Conservation (phyloP, 2,113 vertebrate genomes). For the Datnioides undecimradiatus region DNA sequence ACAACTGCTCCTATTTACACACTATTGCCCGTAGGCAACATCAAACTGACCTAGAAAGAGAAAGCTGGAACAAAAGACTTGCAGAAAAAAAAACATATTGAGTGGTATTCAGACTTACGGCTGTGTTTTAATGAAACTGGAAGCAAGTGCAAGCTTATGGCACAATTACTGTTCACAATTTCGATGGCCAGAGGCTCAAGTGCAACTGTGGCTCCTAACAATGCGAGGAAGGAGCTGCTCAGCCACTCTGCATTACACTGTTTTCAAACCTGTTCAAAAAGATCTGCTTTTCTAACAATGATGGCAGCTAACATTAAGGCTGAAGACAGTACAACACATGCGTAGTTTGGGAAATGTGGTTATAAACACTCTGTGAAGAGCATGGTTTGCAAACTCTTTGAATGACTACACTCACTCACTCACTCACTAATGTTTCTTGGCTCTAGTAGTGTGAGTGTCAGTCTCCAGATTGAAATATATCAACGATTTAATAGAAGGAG, state of each 20-base stretch:
- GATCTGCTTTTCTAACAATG: neutral
- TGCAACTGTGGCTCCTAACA: neutral
- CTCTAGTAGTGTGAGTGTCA: too few relatives aligned
- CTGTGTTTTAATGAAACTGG: constrained; percentile 58
- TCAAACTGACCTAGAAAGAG: constrained; percentile 58
- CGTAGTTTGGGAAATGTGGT: neutral
- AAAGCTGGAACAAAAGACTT: constrained; percentile 48
- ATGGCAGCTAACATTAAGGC: neutral
- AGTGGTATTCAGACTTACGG: constrained; percentile 37
- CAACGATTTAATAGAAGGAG: neutral
- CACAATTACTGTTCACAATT: constrained; percentile 3
- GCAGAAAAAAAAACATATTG: constrained; percentile 5
- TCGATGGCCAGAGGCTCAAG: neutral
- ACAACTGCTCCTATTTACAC: constrained; percentile 68
- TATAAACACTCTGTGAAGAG: neutral
- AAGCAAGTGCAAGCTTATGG: constrained; percentile 13
- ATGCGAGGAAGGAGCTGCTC: neutral
- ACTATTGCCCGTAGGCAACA: constrained; percentile 44
- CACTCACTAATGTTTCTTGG: too few relatives aligned
- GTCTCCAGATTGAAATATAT: too few relatives aligned
- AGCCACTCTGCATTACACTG: neutral
- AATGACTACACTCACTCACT: too few relatives aligned
- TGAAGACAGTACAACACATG: neutral
- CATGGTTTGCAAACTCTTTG: neutral
- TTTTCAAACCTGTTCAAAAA: neutral